Conservation (phyloP, 1,140 invertebrate species). For the Agrilus planipennis region DNA sequence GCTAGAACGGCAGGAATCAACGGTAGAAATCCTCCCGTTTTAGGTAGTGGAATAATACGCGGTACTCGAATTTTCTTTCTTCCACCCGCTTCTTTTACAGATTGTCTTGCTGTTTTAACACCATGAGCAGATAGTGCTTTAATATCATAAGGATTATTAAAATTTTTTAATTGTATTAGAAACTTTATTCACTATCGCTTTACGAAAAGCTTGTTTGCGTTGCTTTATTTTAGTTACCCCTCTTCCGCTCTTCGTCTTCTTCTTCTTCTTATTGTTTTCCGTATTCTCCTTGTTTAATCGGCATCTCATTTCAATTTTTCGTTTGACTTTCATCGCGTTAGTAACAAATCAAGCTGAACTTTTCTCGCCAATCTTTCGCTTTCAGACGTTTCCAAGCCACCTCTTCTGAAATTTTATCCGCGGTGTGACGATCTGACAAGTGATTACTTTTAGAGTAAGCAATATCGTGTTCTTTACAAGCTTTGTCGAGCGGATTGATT, state of each 20-base stretch:
- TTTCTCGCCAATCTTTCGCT: constrained; percentile 31
- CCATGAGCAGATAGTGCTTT: not conserved
- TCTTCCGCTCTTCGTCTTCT: not conserved
- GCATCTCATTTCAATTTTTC: constrained; percentile 18
- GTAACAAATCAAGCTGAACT: constrained; percentile 15
- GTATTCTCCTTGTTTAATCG: too few relatives aligned
- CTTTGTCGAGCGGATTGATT: constrained; percentile 34
- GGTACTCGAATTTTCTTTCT: not conserved
- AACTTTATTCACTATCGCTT: not conserved
- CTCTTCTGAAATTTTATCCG: constrained; percentile 30
- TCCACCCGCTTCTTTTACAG: too few relatives aligned
- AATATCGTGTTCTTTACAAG: constrained; percentile 37
- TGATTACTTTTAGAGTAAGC: constrained; percentile 31
- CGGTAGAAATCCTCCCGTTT: constrained; percentile 28
- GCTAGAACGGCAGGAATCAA: too few relatives aligned
- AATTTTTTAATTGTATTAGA: too few relatives aligned
- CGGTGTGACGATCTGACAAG: constrained; percentile 25
- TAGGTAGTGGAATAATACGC: constrained; percentile 27
- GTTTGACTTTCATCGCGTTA: constrained; percentile 14
- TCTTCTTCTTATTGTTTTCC: not conserved
- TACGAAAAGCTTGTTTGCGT: not conserved
- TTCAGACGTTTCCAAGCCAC: constrained; percentile 31
- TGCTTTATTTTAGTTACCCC: not conserved
- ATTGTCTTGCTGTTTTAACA: not conserved
- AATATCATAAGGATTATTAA: too few relatives aligned